phyloP scores from a whole-genome alignment of 2,888 invertebrate genomes.

The Drosophila fungiperda region DNA sequence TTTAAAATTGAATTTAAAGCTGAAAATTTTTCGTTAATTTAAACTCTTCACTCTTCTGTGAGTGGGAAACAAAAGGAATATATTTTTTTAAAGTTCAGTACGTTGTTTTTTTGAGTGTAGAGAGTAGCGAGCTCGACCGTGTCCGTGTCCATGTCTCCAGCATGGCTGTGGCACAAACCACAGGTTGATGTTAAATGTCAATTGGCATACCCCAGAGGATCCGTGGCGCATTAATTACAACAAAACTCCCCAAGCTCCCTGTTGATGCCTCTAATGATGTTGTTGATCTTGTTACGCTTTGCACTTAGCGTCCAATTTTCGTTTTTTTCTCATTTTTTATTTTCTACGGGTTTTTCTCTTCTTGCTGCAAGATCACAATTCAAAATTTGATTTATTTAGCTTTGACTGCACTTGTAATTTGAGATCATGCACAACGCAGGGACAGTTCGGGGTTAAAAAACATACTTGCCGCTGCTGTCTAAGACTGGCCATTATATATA shows the following conservation, averaged over 20 bases:
- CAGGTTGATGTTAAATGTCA: conserved; percentile 82
- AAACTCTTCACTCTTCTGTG: background rate
- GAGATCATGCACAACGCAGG: conserved; percentile 30
- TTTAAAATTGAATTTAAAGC: background rate
- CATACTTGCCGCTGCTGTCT: conserved; percentile 21
- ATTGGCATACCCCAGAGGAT: conserved; percentile 79
- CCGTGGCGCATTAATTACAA: conserved; percentile 73
- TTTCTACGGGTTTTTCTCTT: conserved; percentile 7
- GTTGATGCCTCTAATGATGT: conserved; percentile 68
- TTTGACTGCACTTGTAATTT: conserved; percentile 73
- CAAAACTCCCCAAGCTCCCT: conserved; percentile 17
- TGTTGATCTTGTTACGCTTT: conserved; percentile 75
- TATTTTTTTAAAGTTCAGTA: background rate
- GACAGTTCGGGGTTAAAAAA: conserved; percentile 6
- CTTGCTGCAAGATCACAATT: conserved; percentile 40
- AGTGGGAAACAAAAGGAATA: background rate
- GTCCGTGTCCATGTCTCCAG: conserved; percentile 10
- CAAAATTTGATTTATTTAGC: conserved; percentile 71
- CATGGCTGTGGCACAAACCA: conserved; percentile 49
- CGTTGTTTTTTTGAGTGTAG: background rate
- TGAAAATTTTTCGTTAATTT: too few relatives aligned
- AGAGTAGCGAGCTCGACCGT: background rate
- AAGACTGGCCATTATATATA: background rate
- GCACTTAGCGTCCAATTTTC: conserved; percentile 65
- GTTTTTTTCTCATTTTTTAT: conserved; percentile 9